Conservation (phyloP, 2,888 invertebrate genomes). For the Syrista parreyssii region DNA sequence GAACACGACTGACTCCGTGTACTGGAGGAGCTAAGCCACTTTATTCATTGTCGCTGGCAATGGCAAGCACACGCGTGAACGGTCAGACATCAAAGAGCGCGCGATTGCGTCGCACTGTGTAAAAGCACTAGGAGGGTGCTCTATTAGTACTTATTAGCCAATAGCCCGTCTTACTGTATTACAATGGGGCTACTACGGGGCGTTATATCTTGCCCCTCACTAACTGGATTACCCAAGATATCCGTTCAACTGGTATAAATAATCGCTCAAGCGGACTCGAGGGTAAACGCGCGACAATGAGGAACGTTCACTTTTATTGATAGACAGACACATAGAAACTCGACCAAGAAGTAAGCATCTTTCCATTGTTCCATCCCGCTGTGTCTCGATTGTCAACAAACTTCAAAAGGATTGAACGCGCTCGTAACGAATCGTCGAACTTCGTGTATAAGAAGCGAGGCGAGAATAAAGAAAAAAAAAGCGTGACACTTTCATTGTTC, state of each 20-base stretch:
- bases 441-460: background rate
- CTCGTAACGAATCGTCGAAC: background rate
- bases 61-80: constrained; percentile 26
- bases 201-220: constrained; percentile 9
- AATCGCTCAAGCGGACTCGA: background rate
- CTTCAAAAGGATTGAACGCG: background rate
- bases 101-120: constrained; percentile 10
- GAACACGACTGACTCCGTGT: constrained; percentile 39
- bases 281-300: background rate
- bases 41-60: constrained; percentile 20
- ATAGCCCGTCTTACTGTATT: constrained; percentile 26
- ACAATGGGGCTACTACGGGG: background rate
- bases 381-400: background rate
- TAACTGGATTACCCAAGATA: constrained; percentile 52
- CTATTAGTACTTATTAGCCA: constrained; percentile 21
- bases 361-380: background rate
- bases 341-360: background rate
- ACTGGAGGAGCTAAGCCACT: constrained; percentile 33
- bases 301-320: background rate
- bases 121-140: constrained; percentile 10
- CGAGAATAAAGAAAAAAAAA: background rate
- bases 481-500: background rate
- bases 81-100: constrained; percentile 17
- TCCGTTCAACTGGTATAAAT: constrained; percentile 42
- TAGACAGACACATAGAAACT: background rate